These are phyloP conservation scores for Papilio helenus DNA, from an alignment of 1,140 invertebrate genomes.

Conservation along the genomic window DNA sequence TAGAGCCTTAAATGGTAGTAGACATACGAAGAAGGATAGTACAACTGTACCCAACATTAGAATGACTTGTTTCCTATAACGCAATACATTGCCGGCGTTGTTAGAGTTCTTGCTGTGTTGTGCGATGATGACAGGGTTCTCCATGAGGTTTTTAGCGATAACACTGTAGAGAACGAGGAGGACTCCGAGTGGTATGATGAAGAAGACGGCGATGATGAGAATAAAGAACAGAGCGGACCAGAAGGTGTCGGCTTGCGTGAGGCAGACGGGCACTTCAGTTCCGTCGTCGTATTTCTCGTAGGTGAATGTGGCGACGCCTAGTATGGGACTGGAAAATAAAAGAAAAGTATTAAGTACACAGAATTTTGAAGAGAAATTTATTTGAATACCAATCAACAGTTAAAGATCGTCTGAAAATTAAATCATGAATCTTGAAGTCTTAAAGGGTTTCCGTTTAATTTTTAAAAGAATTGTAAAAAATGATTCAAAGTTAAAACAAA, in stretches of 20 bases:
- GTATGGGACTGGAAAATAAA: slow-evolving; percentile 88
- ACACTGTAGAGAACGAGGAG: slow-evolving; percentile 92
- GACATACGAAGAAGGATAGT: slow-evolving; percentile 94
- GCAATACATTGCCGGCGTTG: slow-evolving; percentile 75
- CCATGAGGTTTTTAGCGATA: slow-evolving; percentile 92
- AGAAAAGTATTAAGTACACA: slow-evolving; percentile 36
- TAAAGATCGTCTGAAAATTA: neutral
- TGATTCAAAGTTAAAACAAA: neutral
- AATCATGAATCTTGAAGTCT: neutral
- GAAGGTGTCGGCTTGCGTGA: slow-evolving; percentile 87
- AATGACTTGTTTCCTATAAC: slow-evolving; percentile 91
- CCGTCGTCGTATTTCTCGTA: slow-evolving; percentile 88
- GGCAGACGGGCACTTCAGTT: slow-evolving; percentile 88
- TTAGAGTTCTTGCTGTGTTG: slow-evolving; percentile 83
- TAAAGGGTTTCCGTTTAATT: neutral
- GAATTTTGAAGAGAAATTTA: neutral
- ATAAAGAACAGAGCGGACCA: slow-evolving; percentile 92
- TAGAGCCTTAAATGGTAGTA: slow-evolving; percentile 93
- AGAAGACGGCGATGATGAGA: slow-evolving; percentile 91
- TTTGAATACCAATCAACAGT: no score
- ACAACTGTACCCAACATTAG: slow-evolving; percentile 95
- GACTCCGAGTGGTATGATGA: slow-evolving; percentile 91
- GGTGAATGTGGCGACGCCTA: slow-evolving; percentile 89
- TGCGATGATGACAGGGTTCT: slow-evolving; percentile 87
- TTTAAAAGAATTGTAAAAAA: neutral